Evolutionary conservation across 1,140 invertebrate genomes (phyloP).

Genomic region (Aphaenogaster floridana): DNA sequence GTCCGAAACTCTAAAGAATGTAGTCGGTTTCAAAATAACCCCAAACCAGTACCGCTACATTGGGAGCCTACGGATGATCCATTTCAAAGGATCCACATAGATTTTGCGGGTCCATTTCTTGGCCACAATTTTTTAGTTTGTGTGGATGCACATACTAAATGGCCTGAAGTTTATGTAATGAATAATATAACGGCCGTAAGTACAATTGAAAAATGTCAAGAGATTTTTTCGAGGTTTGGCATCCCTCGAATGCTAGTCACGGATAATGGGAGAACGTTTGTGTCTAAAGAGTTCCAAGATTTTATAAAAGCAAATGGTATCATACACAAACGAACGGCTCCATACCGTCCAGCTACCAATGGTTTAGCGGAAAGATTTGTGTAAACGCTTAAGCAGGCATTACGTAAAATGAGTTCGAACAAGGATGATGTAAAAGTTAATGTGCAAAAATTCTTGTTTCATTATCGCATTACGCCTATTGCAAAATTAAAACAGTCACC

Average conservation of each 20-base stretch:
- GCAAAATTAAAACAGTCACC: neutral
- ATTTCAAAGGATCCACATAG: neutral
- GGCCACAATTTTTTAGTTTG: neutral
- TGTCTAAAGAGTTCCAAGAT: neutral
- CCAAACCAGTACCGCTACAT: constrained; percentile 46
- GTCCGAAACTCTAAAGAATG: constrained; percentile 48
- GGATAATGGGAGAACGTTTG: neutral
- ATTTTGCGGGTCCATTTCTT: neutral
- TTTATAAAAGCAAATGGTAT: neutral
- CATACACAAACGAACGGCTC: neutral
- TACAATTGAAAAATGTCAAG: neutral
- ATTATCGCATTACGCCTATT: neutral
- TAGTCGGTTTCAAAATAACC: constrained; percentile 56
- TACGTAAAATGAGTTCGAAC: neutral
- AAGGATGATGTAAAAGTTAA: neutral
- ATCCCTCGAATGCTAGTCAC: neutral
- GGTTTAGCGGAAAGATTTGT: neutral
- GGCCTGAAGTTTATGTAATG: neutral
- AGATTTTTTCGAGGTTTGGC: neutral
- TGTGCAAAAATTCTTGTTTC: neutral
- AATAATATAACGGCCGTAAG: neutral
- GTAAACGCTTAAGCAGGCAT: neutral
- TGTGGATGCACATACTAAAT: neutral
- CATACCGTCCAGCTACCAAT: neutral
- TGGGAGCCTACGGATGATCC: neutral